Evolutionary conservation across 2,888 invertebrate species (phyloP).

Genomic region (Balanococcus diminutus): DNA sequence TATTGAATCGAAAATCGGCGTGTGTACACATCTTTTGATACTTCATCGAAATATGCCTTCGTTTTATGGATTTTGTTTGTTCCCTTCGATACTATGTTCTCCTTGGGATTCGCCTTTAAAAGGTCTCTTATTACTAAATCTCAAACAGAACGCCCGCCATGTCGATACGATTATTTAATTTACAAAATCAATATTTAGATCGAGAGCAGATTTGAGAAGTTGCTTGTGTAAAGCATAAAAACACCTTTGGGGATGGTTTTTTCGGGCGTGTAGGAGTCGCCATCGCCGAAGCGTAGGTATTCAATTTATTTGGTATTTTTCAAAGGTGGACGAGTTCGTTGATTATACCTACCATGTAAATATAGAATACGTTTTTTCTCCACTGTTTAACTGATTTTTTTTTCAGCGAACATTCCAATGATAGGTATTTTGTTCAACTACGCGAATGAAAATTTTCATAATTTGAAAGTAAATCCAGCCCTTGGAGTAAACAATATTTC

Average conservation of each 20-base stretch:
- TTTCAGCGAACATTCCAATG: no score
- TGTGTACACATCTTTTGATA: constrained; percentile 11
- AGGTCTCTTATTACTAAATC: background rate
- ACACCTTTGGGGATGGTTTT: background rate
- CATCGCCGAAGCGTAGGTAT: no score
- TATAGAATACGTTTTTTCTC: no score
- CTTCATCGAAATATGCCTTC: background rate
- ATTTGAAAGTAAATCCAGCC: no score
- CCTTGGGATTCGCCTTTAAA: background rate
- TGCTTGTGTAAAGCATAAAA: background rate
- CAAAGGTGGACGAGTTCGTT: no score
- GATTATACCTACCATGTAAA: no score
- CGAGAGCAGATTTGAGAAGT: background rate
- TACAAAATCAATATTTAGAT: background rate
- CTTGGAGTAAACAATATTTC: no score
- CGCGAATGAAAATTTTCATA: no score
- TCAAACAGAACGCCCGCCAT: background rate
- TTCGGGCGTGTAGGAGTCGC: background rate
- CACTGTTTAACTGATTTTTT: no score
- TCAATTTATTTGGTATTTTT: no score
- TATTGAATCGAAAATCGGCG: constrained; percentile 1
- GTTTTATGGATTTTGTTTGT: constrained; percentile 1
- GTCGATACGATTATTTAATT: background rate
- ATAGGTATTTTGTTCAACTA: no score
- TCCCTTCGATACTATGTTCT: background rate